Conservation (phyloP, 2,113 vertebrate genomes). For the Tichodroma muraria region DNA sequence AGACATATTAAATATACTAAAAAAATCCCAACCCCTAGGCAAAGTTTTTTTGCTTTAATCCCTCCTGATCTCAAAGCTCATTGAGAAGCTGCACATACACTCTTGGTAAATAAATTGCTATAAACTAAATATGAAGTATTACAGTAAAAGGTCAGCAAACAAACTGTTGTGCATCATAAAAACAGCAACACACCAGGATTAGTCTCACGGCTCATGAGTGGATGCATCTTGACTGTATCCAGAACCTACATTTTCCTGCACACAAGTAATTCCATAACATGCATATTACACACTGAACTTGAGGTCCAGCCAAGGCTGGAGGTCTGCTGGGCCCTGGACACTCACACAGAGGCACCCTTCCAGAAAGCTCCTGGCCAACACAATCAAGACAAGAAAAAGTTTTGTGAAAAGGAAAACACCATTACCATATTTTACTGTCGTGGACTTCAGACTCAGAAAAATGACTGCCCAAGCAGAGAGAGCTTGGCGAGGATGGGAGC, state of each 20-base stretch:
- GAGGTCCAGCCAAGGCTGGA: constrained; percentile 51
- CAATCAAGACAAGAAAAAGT: constrained; percentile 9
- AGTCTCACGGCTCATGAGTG: neutral
- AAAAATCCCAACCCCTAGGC: neutral
- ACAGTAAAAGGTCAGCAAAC: neutral
- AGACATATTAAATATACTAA: neutral
- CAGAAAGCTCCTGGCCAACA: constrained; percentile 26
- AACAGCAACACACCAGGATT: neutral
- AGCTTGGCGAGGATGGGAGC: neutral
- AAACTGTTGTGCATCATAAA: neutral
- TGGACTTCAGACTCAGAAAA: neutral
- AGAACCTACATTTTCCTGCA: constrained; percentile 24
- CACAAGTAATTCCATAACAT: constrained; percentile 24
- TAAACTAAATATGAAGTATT: neutral
- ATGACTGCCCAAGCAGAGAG: neutral
- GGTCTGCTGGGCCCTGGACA: constrained; percentile 28
- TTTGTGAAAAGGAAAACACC: constrained; percentile 4
- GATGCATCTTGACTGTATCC: neutral
- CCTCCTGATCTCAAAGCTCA: neutral
- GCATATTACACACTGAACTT: constrained; percentile 13
- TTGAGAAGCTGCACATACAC: neutral
- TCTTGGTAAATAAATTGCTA: neutral
- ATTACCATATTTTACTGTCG: neutral
- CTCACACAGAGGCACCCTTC: neutral
- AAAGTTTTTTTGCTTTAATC: neutral